phyloP scores from a whole-genome alignment of 1,140 invertebrate genomes.

The Pectinophora gossypiella region DNA sequence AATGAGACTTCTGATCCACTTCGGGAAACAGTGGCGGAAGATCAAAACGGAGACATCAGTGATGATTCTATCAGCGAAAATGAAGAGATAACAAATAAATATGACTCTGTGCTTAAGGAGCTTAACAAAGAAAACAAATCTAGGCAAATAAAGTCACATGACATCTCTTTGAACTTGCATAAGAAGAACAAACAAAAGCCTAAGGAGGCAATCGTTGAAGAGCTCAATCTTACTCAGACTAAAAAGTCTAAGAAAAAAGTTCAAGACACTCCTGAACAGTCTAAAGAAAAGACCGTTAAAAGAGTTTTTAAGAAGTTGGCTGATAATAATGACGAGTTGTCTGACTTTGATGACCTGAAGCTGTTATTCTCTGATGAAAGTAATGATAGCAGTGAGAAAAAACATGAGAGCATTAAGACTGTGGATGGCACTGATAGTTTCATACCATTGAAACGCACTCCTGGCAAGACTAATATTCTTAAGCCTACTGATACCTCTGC shows the following conservation, averaged over 20 bases:
- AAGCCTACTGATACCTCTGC: no score
- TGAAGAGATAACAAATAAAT: slow-evolving; percentile 50
- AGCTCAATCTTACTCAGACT: slow-evolving; percentile 58
- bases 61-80: slow-evolving; percentile 40
- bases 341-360: slow-evolving; percentile 50
- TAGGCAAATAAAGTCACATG: slow-evolving; percentile 27
- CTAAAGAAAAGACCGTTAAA: slow-evolving; percentile 7
- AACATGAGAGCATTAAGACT: slow-evolving; percentile 8
- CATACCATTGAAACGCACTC: slow-evolving; percentile 38
- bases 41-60: slow-evolving; percentile 4
- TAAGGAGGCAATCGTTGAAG: slow-evolving; percentile 37
- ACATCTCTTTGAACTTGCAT: slow-evolving; percentile 43
- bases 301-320: not conserved
- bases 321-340: slow-evolving; percentile 30
- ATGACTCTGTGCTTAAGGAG: slow-evolving; percentile 44
- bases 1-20: slow-evolving; percentile 37
- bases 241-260: slow-evolving; percentile 25
- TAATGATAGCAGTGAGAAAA: slow-evolving; percentile 28
- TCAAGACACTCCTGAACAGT: not conserved
- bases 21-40: slow-evolving; percentile 28
- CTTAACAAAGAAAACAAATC: slow-evolving; percentile 32
- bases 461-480: slow-evolving; percentile 38
- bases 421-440: slow-evolving; percentile 21
- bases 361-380: slow-evolving; percentile 58
- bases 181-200: slow-evolving; percentile 40